A percentile compares a stretch with the other conserved stretches of the same genome.
Conservation (phyloP, 2,113 vertebrate species). For the Perca fluviatilis region DNA sequence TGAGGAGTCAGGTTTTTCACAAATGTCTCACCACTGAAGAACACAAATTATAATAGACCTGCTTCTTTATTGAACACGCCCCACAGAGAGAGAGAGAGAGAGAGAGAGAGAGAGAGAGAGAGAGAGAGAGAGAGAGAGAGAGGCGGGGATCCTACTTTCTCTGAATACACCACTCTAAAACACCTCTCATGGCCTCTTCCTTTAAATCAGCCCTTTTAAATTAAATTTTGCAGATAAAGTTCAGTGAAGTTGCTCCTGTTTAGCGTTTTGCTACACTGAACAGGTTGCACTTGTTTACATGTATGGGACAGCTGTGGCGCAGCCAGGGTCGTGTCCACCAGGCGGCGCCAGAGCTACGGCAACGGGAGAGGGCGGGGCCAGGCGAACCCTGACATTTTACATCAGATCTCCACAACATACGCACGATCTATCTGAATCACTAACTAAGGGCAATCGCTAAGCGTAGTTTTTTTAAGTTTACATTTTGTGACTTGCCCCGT, state of each 20-base stretch:
- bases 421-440: accelerated
- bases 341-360: not conserved
- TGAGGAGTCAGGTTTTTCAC: conserved; percentile 15
- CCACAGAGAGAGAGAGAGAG: not conserved
- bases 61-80: conserved; percentile 30
- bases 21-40: not conserved
- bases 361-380: not conserved
- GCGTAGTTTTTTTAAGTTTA: not conserved
- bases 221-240: too few species aligned
- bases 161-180: not conserved
- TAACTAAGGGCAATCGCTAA: accelerated
- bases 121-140: not conserved
- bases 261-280: accelerated
- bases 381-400: accelerated
- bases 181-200: not conserved
- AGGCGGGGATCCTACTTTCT: not conserved
- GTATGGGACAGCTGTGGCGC: not conserved
- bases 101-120: not conserved
- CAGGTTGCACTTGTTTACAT: conserved; percentile 27
- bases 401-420: conserved; percentile 34
- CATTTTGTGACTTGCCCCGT: not conserved
- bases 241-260: not conserved
- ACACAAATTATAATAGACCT: not conserved
- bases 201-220: not conserved
- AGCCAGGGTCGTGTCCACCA: not conserved